Percentiles rank a stretch among this genome's conserved stretches.
Conservation (phyloP, 1,140 invertebrate species). For the Papilio xuthus region DNA sequence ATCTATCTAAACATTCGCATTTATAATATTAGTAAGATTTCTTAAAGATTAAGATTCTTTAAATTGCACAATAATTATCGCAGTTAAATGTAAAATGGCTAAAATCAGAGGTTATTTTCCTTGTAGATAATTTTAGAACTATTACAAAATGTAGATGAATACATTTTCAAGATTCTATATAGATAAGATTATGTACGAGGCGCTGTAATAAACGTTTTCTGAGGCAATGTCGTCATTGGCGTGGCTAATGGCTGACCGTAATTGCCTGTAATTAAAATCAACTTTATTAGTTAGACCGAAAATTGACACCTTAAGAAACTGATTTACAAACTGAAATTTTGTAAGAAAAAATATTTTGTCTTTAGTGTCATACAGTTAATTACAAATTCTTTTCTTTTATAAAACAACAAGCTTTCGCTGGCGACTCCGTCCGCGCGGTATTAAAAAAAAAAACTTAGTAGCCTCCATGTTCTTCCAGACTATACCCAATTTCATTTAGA, state of each 20-base stretch:
- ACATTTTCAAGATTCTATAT: background rate
- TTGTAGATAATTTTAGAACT: background rate
- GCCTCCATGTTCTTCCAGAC: no score
- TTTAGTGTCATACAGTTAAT: background rate
- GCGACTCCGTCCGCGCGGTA: no score
- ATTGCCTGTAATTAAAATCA: slow-evolving; percentile 22
- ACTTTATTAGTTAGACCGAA: slow-evolving; percentile 18
- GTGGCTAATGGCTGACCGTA: slow-evolving; percentile 28
- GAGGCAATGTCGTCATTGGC: background rate
- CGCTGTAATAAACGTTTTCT: background rate
- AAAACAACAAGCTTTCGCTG: no score
- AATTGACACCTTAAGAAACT: background rate
- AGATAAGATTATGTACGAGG: background rate
- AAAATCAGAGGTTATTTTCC: no score
- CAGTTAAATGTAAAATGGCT: no score
- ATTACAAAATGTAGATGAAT: background rate
- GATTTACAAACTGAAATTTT: background rate
- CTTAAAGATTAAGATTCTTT: no score
- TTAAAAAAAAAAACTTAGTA: no score
- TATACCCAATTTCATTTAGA: no score
- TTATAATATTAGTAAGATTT: no score
- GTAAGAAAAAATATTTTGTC: background rate
- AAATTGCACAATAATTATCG: no score
- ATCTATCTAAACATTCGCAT: no score
- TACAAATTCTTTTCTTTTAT: background rate